Base-by-base conservation (phyloP, 2,113 vertebrate genomes). In the Tonatia bakeri region DNA sequence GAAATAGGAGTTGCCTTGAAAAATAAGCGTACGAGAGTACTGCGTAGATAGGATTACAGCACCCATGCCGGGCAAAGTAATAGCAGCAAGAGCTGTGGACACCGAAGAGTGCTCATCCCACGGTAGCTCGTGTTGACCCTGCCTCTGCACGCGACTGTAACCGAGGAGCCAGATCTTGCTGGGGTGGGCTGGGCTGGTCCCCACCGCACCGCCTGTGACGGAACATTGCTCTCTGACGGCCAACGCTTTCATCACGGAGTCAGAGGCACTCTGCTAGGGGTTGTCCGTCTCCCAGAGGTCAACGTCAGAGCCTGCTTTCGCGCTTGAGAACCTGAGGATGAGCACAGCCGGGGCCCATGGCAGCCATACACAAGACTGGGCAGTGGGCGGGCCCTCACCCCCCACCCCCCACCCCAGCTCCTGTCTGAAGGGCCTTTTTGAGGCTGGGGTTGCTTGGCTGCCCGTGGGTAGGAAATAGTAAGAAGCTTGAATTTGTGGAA, bases 1-100 rank as follows among this genome's bases (percentile, higher is more conserved):
- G 54, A 89, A 40, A n/a, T 26, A 73, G 90, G 69, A 75, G 47
- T 87, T 45, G n/a, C 19, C 83, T 79, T 86, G 54, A 75, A 73
- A 87, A 81, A 59, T 28, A 47, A 69, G 56, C 28, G 16, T 10
- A 20, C 6, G 11, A 28, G 28, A 11, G n/a, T 24, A 36, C 36
- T 64, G 33, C 47, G 26, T 38, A 87, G 16, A 28, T 28, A 31
- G 59, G 28, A 85, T 36, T 36, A 19, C 67, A 43, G 2, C 70
- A 7, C 47, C 40, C 5, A 7, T 13, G 24, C 12, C 26, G n/a
- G 10, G 70, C 64, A 40, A 69, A 77, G 59, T 33, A 26, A 14
- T 6, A 79, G 59, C 61, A 73, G 7, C 14, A 2, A 3, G 11
- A 3, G 36, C 40, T 5, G 14, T 33, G 40, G 67, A 17, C 13